phyloP scores from a whole-genome alignment of 2,113 vertebrate species.

The Tupaia chinensis region DNA sequence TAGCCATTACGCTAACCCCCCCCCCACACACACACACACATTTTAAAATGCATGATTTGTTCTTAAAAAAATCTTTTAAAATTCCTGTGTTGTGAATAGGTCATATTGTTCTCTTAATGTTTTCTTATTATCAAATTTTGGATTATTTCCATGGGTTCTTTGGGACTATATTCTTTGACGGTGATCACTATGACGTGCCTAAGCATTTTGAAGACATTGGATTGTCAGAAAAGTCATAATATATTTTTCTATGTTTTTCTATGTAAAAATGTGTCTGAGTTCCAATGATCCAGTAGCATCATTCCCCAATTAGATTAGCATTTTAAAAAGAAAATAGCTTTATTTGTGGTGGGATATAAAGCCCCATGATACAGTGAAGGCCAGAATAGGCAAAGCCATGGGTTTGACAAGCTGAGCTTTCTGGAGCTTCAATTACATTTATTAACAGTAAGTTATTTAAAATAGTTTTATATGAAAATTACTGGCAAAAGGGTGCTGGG shows the following conservation, averaged over 20 bases:
- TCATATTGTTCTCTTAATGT: neutral
- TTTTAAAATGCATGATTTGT: neutral
- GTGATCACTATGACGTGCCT: neutral
- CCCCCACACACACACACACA: neutral
- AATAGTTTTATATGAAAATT: conserved; percentile 40
- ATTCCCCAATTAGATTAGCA: neutral
- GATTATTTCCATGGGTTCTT: neutral
- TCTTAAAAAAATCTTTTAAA: conserved; percentile 36
- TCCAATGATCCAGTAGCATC: neutral
- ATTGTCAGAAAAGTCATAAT: too few relatives aligned
- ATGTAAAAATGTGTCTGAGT: too few relatives aligned
- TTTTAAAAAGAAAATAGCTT: conserved; percentile 33
- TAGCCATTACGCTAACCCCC: too few relatives aligned
- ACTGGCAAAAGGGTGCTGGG: neutral
- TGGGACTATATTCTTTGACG: neutral
- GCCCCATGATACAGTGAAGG: neutral
- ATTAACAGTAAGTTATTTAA: conserved; percentile 1
- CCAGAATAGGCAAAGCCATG: neutral
- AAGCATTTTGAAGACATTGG: neutral
- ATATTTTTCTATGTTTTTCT: too few relatives aligned
- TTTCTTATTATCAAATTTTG: conserved; percentile 15
- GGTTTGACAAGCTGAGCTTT: neutral
- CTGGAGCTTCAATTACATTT: neutral
- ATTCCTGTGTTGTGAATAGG: conserved; percentile 16
- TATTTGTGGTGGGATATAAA: neutral